Evolutionary conservation across 2,113 vertebrate genomes (phyloP).

Genomic region (Ptychochromis oligacanthus): DNA sequence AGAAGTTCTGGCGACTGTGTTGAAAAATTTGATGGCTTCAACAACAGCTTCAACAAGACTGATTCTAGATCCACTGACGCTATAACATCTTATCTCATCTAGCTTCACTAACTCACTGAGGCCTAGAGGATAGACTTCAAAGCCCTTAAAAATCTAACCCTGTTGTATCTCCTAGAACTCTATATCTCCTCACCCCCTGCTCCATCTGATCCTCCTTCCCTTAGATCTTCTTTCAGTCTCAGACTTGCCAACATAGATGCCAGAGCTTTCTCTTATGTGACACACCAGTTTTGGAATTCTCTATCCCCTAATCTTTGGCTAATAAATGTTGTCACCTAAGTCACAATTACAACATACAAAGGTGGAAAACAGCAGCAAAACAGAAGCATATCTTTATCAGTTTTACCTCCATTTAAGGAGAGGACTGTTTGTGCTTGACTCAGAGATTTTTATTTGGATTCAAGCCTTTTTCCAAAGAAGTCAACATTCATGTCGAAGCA

Average conservation of each 20-base stretch:
- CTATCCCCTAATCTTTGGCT: not conserved
- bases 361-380: not conserved
- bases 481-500: conserved; percentile 60
- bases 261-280: not conserved
- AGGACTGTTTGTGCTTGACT: conserved; percentile 38
- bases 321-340: not conserved
- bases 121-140: not conserved
- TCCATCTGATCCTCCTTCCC: not conserved
- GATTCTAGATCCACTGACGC: not conserved
- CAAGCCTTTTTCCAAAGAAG: conserved; percentile 62
- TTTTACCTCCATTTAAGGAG: conserved; percentile 44
- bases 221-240: not conserved
- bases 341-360: not conserved
- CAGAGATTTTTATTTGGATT: conserved; percentile 52
- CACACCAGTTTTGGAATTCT: not conserved
- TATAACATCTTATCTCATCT: not conserved
- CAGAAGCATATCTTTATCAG: conserved; percentile 24
- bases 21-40: not conserved
- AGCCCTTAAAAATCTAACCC: not conserved
- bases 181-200: not conserved
- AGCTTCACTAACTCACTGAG: not conserved
- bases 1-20: not conserved
- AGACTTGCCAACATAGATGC: not conserved
- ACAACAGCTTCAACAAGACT: not conserved
- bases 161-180: not conserved